Base-by-base conservation (phyloP, 2,113 vertebrate species). In the Anoura caudifer region DNA sequence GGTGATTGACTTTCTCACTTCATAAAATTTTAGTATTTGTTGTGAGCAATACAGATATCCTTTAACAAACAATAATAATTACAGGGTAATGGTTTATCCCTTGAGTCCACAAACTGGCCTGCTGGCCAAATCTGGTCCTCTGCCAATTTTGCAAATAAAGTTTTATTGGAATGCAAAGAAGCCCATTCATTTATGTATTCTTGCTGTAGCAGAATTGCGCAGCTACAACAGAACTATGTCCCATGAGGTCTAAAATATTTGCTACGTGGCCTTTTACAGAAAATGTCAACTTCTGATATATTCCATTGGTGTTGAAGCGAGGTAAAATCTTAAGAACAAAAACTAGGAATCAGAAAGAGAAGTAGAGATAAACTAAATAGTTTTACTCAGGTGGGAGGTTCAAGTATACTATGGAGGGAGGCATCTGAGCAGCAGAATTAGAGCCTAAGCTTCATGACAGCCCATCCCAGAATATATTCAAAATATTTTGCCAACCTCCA, bases 81-180 rank as follows among this genome's bases (percentile, higher is more conserved):
- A 28, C 16, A 87, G 36, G 72, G 69, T 61, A 87, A 45, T 82
- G 31, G 36, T 81, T 95, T 82, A n/a, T 82, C 73, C 67, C 38
- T 0, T 4, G 63, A 84, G 52, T 52, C 41, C 41, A 54, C 13
- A 65, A 54, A 70, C 24, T 38, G 69, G 36, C 43, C 63, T 5
- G 0, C 10, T 2, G 15, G n/a, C 70, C 50, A 45, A 28, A 65
- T 90, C 36, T 85, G 38, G 52, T 65, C 54, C 20, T 33, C 6
- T 45, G 86, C 84, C 65, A 76, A 10, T 93, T 92, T 84, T 80
- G 28, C 81, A 95, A 96, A 93, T 77, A 88, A 84, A 82, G 65
- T 84, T 95, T 90, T 90, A 67, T 82, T 70, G 77, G 20, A n/a
- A 76, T 54, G 65, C n/a, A 72, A 28, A 3, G 6, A 87, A 75